A percentile compares a stretch with the other conserved stretches of the same genome.
Evolutionary conservation across 2,113 vertebrate genomes (phyloP).

Genomic region (Entelurus aequoreus): DNA sequence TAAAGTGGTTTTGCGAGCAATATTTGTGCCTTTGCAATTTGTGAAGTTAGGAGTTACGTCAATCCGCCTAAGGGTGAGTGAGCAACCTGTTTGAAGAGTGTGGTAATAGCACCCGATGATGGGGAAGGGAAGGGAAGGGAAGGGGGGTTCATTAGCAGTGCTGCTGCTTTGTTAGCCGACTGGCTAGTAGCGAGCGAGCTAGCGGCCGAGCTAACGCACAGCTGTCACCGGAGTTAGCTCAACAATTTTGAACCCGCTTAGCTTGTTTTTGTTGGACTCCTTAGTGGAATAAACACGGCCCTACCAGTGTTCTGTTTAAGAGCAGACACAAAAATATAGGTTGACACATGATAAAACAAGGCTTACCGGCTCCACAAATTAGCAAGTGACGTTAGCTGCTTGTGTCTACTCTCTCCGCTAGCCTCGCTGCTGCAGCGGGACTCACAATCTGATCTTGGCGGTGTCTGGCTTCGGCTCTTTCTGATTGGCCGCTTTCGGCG

Average conservation of each 20-base stretch:
- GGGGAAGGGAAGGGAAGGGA: no score
- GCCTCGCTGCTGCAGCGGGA: constrained; percentile 50
- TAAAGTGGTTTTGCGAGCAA: no score
- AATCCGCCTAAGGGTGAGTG: not conserved
- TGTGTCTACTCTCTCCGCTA: constrained; percentile 36
- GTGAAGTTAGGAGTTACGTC: no score
- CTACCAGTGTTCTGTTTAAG: not conserved
- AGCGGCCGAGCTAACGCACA: constrained; percentile 41
- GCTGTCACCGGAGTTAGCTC: constrained; percentile 40
- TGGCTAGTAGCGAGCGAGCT: constrained; percentile 20
- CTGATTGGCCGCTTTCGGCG: constrained; percentile 59
- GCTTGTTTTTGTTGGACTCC: not conserved
- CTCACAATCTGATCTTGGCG: constrained; percentile 78
- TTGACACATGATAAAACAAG: not conserved
- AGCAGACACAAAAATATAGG: not conserved
- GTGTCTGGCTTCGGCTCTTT: constrained; percentile 57
- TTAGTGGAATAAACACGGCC: not conserved
- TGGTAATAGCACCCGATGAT: no score
- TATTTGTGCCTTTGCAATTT: no score
- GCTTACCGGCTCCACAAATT: constrained; percentile 61
- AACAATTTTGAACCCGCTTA: constrained; percentile 1
- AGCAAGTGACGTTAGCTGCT: constrained; percentile 45
- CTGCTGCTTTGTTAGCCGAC: constrained; percentile 57
- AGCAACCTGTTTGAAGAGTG: not conserved
- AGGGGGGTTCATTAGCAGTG: not conserved